phyloP scores from a whole-genome alignment of 2,888 invertebrate species.

The Nebria salina region DNA sequence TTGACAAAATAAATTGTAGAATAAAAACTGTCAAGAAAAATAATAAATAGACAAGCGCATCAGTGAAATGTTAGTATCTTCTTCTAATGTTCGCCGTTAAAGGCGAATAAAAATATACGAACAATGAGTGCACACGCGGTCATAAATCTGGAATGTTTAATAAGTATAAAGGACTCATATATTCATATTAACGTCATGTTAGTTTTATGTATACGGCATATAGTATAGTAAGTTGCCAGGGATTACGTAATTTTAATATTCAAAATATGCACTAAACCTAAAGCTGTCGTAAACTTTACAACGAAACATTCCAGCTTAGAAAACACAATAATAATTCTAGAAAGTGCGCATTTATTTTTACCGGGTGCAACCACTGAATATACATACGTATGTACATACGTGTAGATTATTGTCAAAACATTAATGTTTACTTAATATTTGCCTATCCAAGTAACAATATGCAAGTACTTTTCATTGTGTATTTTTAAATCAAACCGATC shows the following conservation, averaged over 20 bases:
- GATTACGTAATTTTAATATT: slow-evolving; percentile 39
- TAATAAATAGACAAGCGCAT: too few species aligned
- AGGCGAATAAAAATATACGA: not conserved
- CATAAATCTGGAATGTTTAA: slow-evolving; percentile 32
- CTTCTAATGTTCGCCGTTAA: not conserved
- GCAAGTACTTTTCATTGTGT: too few species aligned
- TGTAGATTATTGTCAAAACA: not conserved
- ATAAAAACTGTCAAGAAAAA: too few species aligned
- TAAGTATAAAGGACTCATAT: slow-evolving; percentile 33
- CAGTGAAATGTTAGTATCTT: too few species aligned
- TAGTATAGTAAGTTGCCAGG: not conserved
- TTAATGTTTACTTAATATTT: too few species aligned
- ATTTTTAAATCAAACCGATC: too few species aligned
- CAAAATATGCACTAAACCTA: slow-evolving; percentile 32
- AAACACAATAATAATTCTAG: not conserved
- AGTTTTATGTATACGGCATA: slow-evolving; percentile 13
- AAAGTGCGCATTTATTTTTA: not conserved
- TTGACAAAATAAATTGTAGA: too few species aligned
- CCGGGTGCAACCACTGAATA: not conserved
- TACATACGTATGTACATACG: not conserved
- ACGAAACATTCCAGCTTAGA: slow-evolving; percentile 5
- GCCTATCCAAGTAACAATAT: too few species aligned
- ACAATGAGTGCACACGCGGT: not conserved
- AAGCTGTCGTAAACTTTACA: slow-evolving; percentile 22
- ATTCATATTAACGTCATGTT: slow-evolving; percentile 33